These are phyloP conservation scores for Gymnothorax reevesii DNA, from an alignment of 2,797 vertebrate genomes.

Conservation along the genomic window DNA sequence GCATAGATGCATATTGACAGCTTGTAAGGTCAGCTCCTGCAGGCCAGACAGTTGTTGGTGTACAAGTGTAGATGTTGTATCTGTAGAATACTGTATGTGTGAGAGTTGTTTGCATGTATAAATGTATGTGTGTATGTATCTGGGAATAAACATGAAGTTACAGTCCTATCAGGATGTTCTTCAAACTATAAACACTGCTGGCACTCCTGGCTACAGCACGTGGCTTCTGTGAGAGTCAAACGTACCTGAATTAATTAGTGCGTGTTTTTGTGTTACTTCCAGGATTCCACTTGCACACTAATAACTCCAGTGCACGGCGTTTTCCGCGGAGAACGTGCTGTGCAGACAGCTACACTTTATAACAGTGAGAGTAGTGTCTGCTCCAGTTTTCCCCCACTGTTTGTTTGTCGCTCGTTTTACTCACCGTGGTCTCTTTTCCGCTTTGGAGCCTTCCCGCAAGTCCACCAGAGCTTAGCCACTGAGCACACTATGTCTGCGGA, in stretches of 20 bases:
- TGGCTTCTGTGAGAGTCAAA: background rate
- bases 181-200: no score
- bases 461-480: slow-evolving; percentile 31
- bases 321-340: background rate
- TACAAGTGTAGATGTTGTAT: background rate
- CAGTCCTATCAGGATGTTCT: background rate
- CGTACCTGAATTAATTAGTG: background rate
- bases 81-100: background rate
- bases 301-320: background rate
- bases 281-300: background rate
- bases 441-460: slow-evolving; percentile 40
- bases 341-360: background rate
- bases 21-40: background rate
- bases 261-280: background rate
- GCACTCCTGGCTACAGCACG: no score
- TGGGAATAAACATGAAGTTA: background rate
- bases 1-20: background rate
- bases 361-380: background rate
- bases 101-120: background rate
- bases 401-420: slow-evolving; percentile 44
- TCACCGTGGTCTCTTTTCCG: slow-evolving; percentile 25
- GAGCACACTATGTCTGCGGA: slow-evolving; percentile 41
- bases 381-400: slow-evolving; percentile 48
- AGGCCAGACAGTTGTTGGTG: background rate
- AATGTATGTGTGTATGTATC: background rate